Evolutionary conservation across 2,113 vertebrate species (phyloP), one percentile per base, ranked within the genome.

Genomic region (Malurus melanocephalus): DNA sequence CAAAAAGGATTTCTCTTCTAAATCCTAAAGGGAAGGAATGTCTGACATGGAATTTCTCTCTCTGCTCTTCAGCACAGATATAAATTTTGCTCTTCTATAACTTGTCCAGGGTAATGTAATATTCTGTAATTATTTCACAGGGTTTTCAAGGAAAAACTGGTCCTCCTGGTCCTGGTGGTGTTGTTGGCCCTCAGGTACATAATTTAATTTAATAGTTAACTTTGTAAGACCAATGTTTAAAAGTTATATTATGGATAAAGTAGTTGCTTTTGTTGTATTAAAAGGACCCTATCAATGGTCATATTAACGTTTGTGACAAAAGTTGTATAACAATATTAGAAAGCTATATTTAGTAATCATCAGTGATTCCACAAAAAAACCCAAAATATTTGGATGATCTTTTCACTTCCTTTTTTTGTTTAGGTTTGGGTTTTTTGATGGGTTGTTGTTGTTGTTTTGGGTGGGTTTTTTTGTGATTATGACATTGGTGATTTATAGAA

Each of bases 91-190:
- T 90, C 42, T 73, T 75, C 45, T 80, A 1, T 60, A 30, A 28
- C 18, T 83, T 74, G 7, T 56, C 24, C 30, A 45, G 65, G 10
- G 27, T 49, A 74, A 88, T 65, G 16, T 16, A 32, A 40, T 64
- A 28, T 60, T 89, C 64, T 89, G 3, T 80, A 24, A 97, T 94
- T 89, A 30, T 91, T 94, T 87, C 48, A 80, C 93, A 99, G 99
- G 99, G 99, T 76, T 99, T 99, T 96, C 99, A 99, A 99, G 99
- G 99, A 80, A 99, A 99, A 96, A 99, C 99, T 4, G 99, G 99
- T 81, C 99, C 99, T 49, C 99, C 99, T 30, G 99, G 99, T 33
- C 99, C 99, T 75, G 99, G 99, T 40, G 99, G 99, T 23, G 99
- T 99, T 48, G 98, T 99, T 83, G 99, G 99, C 80, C 99, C 99